A percentile compares a stretch with the other conserved stretches of the same genome.
phyloP scores from a whole-genome alignment of 2,797 vertebrate species.

The Aphelocoma californica region DNA sequence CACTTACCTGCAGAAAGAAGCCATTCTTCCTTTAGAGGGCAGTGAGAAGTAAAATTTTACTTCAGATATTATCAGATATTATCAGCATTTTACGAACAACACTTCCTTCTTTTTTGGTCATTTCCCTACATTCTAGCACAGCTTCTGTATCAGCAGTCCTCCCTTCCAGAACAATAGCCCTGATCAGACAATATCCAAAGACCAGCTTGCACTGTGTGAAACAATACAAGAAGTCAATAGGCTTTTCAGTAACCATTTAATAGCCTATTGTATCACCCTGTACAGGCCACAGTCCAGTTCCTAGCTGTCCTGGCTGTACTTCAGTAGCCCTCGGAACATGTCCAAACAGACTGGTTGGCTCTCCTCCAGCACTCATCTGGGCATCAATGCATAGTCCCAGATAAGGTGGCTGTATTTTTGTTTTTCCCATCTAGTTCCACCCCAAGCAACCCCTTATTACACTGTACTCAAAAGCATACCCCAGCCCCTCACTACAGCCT shows the following conservation, averaged over 20 bases:
- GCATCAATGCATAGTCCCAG: neutral
- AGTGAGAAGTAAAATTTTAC: neutral
- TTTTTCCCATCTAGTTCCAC: neutral
- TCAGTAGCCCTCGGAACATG: neutral
- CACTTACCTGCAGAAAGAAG: neutral
- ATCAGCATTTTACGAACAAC: neutral
- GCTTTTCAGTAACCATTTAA: neutral
- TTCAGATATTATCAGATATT: neutral
- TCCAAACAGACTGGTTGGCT: neutral
- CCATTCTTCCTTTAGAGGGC: neutral
- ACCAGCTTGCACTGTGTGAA: neutral
- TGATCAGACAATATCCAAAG: neutral
- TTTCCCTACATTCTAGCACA: neutral
- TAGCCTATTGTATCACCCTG: neutral
- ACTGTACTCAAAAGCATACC: neutral
- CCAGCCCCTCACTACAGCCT: neutral
- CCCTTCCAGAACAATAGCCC: neutral
- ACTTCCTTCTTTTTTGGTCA: neutral
- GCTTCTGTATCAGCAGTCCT: neutral
- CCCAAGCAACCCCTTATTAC: neutral
- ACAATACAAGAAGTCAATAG: neutral
- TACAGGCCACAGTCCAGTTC: neutral
- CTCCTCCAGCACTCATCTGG: neutral
- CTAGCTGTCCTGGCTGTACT: neutral
- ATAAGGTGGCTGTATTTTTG: neutral